Evolutionary conservation across 2,797 vertebrate genomes (phyloP), one percentile per base, ranked within the genome.

Genomic region (Scarus forsteni): DNA sequence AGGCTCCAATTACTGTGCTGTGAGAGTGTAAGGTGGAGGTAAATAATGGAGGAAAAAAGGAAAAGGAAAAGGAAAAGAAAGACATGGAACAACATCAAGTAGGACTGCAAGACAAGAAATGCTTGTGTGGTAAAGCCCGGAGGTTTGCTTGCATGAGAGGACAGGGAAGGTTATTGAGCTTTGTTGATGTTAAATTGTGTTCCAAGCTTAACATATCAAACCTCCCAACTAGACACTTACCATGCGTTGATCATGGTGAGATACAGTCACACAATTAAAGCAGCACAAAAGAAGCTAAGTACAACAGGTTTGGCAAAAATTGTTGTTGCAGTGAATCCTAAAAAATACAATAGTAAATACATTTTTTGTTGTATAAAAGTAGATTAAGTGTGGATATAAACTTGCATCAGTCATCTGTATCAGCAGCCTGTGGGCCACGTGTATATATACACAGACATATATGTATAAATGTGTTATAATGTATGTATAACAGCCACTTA

Each of bases 1-100:
- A 57, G 65, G 51, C 72, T 85, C 44, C 66, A 85, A 79, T 85
- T 74, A 75, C 60, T 40, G 53, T 44, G 51, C 52, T 55, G 49
- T 11, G 35, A 61, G 43, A 59, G n/a, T 46, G 34, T 52, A 60
- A 38, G 65, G 10, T 66, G 38, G 36, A 73, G 8, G 72, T 61
- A 64, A 73, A 77, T 52, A 79, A 70, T 13, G 8, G 38, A 35
- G 13, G 16, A 69, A 63, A 53, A 56, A 55, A 36, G 10, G 6
- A 68, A 9, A 63, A 15, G 1, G 19, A n/a, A n/a, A n/a, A 57
- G 52, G 67, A 55, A 36, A n/a, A 67, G 49, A 67, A n/a, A 65
- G 14, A 44, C 13, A 45, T n/a, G 10, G 42, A 53, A 59, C 19
- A 51, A 40, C 42, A 58, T 59, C 53, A 39, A 38, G 14, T 19